Evolutionary conservation across 2,113 vertebrate genomes (phyloP).

Genomic region (Neotoma lepida): DNA sequence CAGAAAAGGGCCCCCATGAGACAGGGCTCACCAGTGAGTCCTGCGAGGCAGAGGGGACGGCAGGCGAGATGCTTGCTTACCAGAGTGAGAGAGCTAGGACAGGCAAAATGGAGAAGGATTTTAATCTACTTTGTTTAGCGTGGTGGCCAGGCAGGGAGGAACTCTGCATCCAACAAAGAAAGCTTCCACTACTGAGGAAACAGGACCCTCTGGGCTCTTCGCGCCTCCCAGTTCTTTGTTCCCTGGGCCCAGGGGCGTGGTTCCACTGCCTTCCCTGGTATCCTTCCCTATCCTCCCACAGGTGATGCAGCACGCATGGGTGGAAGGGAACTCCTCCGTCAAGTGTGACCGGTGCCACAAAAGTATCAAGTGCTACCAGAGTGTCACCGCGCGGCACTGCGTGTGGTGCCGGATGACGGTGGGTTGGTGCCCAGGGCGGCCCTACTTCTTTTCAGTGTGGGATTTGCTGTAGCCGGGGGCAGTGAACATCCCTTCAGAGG

Average conservation of each 20-base stretch:
- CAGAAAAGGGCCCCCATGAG: background rate
- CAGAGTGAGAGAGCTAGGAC: background rate
- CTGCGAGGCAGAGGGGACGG: background rate
- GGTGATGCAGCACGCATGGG: constrained; percentile 97
- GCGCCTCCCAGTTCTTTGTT: background rate
- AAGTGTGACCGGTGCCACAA: constrained; percentile 96
- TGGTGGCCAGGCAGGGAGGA: background rate
- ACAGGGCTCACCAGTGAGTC: background rate
- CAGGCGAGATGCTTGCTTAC: background rate
- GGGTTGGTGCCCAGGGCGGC: constrained; percentile 78
- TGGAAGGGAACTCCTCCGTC: constrained; percentile 94
- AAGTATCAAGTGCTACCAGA: constrained; percentile 97
- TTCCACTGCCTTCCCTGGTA: constrained; percentile 61
- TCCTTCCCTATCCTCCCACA: constrained; percentile 76
- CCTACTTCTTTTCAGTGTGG: constrained; percentile 28
- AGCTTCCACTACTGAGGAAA: background rate
- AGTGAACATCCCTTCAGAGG: background rate
- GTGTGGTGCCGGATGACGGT: constrained; percentile 97
- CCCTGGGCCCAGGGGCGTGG: background rate
- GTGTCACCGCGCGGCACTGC: constrained; percentile 94
- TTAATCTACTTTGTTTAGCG: background rate
- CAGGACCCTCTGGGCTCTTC: background rate
- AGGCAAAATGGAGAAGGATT: background rate
- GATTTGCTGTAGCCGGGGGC: background rate
- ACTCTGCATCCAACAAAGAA: background rate